Base-by-base conservation (phyloP, 2,888 invertebrate species). In the Euzetes globulus region DNA sequence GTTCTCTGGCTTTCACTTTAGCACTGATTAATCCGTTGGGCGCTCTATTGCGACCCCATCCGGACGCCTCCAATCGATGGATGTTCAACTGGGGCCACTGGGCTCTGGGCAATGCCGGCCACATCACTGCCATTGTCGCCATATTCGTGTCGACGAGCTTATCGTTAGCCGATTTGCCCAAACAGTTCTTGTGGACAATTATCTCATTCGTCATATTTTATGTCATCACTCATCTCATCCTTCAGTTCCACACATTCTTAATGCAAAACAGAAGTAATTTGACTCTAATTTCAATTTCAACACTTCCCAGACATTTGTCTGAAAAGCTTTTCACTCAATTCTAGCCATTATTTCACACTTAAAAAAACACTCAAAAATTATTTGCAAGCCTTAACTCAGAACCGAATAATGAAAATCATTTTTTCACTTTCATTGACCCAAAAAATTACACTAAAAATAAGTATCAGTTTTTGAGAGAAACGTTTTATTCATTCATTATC, bases 71-170 rank as follows among this genome's bases (percentile, higher is more conserved):
- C 19, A 88, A 87, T 79, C 86, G 95, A 73, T 87, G 90, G 0
- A 83, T 91, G 74, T 95, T 95, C 85, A 96, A 95, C 84, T 95
- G 94, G 94, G 82, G 87, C 1, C 95, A 96, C 83, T 94, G 94
- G 92, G 84, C 91, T 72, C 87, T 89, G 60, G 96, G 96, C 60
- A 94, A 94, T 83, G 84, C 88, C 0, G 92, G 94, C 0, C 92
- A 94, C 80, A 91, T 93, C 78, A 85, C 92, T 79, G 92, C 89
- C 25, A 47, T 71, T 1, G 50, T 52, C 11, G 55, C 75, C 52
- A 72, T 77, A 22, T 60, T 77, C 37, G 29, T 73, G 81, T 92
- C 96, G 55, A 90, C 92, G 29, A 89, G 89, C 80, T 85, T 96
- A 77, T 87, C 87, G 78, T 92, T 94, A 83, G 92, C 94, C 5